phyloP scores from a whole-genome alignment of 1,140 invertebrate species.

The Bacillus rossius region DNA sequence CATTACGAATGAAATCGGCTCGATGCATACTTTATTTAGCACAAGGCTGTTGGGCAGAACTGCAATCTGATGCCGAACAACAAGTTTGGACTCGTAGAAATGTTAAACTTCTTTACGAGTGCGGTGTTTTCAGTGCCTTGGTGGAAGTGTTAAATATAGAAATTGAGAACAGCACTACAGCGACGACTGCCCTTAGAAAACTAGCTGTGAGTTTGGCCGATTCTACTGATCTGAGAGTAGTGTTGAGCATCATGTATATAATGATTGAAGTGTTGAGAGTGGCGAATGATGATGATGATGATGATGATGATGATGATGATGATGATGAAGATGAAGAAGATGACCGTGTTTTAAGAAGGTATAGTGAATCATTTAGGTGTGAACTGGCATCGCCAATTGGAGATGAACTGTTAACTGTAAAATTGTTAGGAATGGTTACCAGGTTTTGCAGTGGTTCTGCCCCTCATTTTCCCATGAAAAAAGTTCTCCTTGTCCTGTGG shows the following conservation, averaged over 20 bases:
- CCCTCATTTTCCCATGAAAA: constrained; percentile 97
- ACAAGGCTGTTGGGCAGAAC: constrained; percentile 92
- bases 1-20: constrained; percentile 76
- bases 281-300: constrained; percentile 40
- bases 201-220: constrained; percentile 86
- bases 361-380: constrained; percentile 68
- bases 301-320: constrained; percentile 47
- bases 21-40: constrained; percentile 86
- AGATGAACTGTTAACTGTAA: constrained; percentile 82
- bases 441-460: constrained; percentile 90
- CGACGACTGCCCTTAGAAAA: constrained; percentile 75
- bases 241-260: constrained; percentile 89
- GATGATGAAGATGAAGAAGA: constrained; percentile 52
- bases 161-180: constrained; percentile 77
- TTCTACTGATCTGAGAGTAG: constrained; percentile 85
- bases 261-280: constrained; percentile 87
- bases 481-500: constrained; percentile 93
- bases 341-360: constrained; percentile 59
- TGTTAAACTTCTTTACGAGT: constrained; percentile 81
- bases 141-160: constrained; percentile 91
- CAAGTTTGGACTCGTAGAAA: constrained; percentile 74
- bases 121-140: constrained; percentile 84
- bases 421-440: constrained; percentile 90
- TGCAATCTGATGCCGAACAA: constrained; percentile 86
- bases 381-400: constrained; percentile 66